These are phyloP conservation scores for Mohoua ochrocephala DNA, from an alignment of 2,113 vertebrate genomes.

Conservation along the genomic window DNA sequence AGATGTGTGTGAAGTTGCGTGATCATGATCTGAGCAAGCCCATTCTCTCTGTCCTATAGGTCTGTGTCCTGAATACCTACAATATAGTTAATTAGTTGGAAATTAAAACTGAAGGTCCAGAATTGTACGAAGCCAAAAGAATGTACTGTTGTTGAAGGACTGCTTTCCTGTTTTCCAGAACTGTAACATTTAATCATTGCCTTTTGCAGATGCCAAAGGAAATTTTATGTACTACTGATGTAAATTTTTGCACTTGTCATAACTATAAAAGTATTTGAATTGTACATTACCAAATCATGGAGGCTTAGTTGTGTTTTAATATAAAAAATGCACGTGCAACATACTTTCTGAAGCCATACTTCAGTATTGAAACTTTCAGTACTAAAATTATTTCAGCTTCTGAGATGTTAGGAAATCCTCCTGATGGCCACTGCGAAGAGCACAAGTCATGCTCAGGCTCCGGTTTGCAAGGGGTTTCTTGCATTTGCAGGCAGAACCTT, in stretches of 20 bases:
- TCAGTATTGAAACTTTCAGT: neutral
- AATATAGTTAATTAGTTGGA: neutral
- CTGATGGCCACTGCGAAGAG: neutral
- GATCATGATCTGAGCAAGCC: neutral
- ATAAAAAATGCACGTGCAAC: neutral
- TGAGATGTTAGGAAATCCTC: neutral
- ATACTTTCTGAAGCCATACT: neutral
- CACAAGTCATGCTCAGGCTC: neutral
- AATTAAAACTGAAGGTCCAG: neutral
- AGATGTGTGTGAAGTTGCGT: neutral
- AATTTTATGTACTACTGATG: neutral
- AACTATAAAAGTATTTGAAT: neutral
- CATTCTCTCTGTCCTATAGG: neutral
- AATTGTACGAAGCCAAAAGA: neutral
- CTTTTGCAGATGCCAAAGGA: neutral
- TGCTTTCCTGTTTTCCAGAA: neutral
- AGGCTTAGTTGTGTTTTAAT: neutral
- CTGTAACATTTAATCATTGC: neutral
- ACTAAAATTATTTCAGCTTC: neutral
- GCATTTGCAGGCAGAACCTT: neutral
- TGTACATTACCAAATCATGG: neutral
- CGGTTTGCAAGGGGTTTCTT: neutral
- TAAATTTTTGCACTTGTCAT: neutral
- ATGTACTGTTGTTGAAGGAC: neutral
- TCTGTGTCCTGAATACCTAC: neutral